phyloP scores from a whole-genome alignment of 2,888 invertebrate species.

The Drosophila mimetica region DNA sequence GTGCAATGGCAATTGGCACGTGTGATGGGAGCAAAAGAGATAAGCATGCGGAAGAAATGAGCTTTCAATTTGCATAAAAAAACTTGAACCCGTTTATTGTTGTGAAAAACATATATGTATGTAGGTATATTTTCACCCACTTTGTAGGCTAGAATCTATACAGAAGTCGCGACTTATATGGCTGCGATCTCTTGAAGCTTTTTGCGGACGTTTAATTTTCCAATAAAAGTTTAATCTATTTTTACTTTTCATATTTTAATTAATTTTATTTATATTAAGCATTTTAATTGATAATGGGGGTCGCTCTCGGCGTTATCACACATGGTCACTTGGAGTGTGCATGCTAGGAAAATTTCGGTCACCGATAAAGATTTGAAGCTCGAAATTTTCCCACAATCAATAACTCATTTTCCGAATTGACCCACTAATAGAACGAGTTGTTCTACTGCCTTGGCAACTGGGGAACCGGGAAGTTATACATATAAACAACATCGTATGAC shows the following conservation, averaged over 20 bases:
- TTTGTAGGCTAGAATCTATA: constrained; percentile 1
- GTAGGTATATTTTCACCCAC: neutral
- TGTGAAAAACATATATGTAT: neutral
- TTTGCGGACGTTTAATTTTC: neutral
- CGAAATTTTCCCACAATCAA: neutral
- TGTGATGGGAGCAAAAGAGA: constrained; percentile 22
- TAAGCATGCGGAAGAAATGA: constrained; percentile 41
- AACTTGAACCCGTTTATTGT: neutral
- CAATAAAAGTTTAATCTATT: constrained; percentile 7
- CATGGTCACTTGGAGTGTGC: constrained; percentile 4
- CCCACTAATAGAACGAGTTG: constrained; percentile 22
- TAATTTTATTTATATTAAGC: neutral
- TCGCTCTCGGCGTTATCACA: constrained; percentile 13
- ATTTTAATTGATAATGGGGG: constrained; percentile 3
- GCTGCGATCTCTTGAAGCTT: constrained; percentile 2
- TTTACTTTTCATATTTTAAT: neutral
- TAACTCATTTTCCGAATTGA: constrained; percentile 15
- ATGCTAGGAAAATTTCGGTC: constrained; percentile 1
- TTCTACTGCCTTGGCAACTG: constrained; percentile 13
- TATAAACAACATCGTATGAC: constrained; percentile 29
- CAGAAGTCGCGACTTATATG: neutral
- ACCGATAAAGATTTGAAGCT: neutral
- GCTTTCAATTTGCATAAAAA: constrained; percentile 35
- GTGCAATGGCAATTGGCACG: constrained; percentile 7
- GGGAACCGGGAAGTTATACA: neutral